Evolutionary conservation across 2,113 vertebrate species (phyloP), one percentile per base, ranked within the genome.

Genomic region (Lanius ludovicianus): DNA sequence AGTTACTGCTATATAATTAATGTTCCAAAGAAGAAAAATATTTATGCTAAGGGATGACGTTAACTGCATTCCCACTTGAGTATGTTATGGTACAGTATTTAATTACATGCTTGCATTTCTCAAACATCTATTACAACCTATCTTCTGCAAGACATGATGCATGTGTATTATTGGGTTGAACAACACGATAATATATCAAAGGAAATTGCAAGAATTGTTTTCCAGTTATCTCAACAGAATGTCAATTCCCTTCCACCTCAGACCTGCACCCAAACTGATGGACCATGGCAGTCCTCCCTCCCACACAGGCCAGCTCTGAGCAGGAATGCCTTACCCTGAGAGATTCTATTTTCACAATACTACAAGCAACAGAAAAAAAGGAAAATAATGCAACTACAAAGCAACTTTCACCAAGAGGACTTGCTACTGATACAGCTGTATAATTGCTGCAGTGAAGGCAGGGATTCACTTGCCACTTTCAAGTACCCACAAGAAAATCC

Each of bases 21-120:
- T 30, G 75, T 52, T 73, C 71, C 67, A 89, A 87, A 83, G 84
- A 93, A 93, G 82, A 95, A 86, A 88, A 94, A 90, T 86, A 94
- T 94, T 90, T 94, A 80, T 70, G 76, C 76, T 76, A 46, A 83
- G 65, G 71, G 62, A 88, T 88, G 90, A 93, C 0, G 15, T 59
- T 84, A 87, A 67, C 85, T 74, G 46, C 73, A 55, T 81, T 95
- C 89, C 90, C 85, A 84, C 64, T 88, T 67, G 71, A 93, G 55
- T 35, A 21, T 67, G 86, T 69, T 96, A 74, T 20, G 68, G 47
- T 59, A 90, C 50, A 52, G 33, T 62, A 68, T 65, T 92, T 90
- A 93, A 93, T 93, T 77, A 92, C 59, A 47, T n/a, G 55, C 59
- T 44, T 70, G 55, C 60, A 65, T 84, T 95, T 95, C 71, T 90